A percentile compares a stretch with the other conserved stretches of the same genome.
phyloP scores from a whole-genome alignment of 2,888 invertebrate species.

The Bombylius discolor region DNA sequence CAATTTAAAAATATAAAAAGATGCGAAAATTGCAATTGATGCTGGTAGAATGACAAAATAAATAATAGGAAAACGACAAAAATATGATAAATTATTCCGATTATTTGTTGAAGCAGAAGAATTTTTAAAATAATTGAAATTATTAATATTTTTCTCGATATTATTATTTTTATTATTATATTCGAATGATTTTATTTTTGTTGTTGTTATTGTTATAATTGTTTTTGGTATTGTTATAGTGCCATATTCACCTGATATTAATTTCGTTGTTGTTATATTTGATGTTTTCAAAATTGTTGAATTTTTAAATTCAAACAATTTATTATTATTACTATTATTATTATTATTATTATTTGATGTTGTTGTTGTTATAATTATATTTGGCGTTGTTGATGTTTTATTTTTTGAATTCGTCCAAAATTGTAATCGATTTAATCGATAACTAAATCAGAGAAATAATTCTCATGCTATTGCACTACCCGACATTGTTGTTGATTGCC shows the following conservation, averaged over 20 bases:
- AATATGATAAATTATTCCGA: too few species aligned
- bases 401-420: conserved; percentile 11
- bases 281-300: not conserved
- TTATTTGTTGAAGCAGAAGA: too few species aligned
- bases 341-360: not conserved
- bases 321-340: not conserved
- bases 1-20: too few species aligned
- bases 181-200: too few species aligned
- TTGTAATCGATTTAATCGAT: conserved; percentile 17
- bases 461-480: conserved; percentile 40
- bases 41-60: too few species aligned
- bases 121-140: too few species aligned
- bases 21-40: too few species aligned
- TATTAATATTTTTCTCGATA: too few species aligned
- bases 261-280: not conserved
- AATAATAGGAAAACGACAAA: too few species aligned
- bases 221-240: not conserved
- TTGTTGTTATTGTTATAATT: too few species aligned
- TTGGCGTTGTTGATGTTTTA: not conserved
- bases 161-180: too few species aligned
- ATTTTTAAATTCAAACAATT: not conserved
- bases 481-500: conserved; percentile 37
- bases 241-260: not conserved
- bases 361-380: not conserved
- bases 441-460: conserved; percentile 41